Evolutionary conservation across 1,140 invertebrate species (phyloP).

Genomic region (Zelostemma sp.): DNA sequence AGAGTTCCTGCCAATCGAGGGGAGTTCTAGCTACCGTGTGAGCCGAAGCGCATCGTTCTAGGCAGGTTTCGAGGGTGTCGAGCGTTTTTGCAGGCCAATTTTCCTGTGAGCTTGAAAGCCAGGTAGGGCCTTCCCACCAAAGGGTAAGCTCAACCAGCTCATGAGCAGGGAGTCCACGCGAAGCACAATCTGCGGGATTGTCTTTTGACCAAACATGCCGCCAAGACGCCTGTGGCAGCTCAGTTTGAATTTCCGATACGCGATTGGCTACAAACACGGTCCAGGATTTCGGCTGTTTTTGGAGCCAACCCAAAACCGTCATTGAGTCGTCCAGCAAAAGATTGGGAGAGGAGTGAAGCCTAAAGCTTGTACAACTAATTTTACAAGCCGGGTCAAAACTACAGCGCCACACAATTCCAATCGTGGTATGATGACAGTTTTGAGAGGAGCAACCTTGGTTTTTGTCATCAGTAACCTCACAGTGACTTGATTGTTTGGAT

Average conservation of each 20-base stretch:
- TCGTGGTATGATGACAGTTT: conserved; percentile 19
- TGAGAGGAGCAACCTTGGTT: conserved; percentile 49
- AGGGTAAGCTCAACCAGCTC: neutral
- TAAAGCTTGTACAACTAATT: neutral
- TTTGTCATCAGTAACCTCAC: conserved; percentile 47
- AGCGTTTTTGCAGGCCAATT: neutral
- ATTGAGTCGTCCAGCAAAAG: conserved; percentile 7
- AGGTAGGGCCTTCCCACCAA: conserved; percentile 10
- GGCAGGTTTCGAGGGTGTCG: too few species aligned
- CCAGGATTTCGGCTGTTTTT: conserved; percentile 1
- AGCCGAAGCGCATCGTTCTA: too few species aligned
- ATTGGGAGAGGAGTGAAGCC: neutral
- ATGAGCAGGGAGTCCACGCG: neutral
- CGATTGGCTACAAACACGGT: conserved; percentile 13
- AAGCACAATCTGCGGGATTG: conserved; percentile 20
- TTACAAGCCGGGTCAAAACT: conserved; percentile 10
- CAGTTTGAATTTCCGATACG: conserved; percentile 10
- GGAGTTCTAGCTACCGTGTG: too few species aligned
- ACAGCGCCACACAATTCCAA: conserved; percentile 27
- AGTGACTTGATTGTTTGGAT: neutral
- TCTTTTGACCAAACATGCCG: neutral
- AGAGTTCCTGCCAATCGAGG: too few species aligned
- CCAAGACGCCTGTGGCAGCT: neutral
- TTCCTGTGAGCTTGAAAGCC: neutral
- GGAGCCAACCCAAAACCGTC: neutral